Percentiles rank a stretch among this genome's conserved stretches.
These are phyloP conservation scores for Gymnobelideus leadbeateri DNA, from an alignment of 2,113 vertebrate species.

Conservation along the genomic window DNA sequence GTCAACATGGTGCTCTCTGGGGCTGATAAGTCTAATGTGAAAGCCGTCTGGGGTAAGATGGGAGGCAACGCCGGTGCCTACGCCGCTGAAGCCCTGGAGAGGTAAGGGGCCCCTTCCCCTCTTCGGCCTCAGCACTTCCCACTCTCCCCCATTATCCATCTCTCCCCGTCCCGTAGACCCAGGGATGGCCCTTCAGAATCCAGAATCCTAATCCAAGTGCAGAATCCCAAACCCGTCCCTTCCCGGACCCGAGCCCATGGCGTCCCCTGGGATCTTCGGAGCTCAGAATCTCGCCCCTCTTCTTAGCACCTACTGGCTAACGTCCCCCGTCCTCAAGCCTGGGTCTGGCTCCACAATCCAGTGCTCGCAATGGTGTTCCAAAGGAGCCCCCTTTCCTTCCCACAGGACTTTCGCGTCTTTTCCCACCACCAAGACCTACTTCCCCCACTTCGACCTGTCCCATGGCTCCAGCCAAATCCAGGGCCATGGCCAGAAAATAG, in stretches of 20 bases:
- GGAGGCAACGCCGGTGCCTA: not conserved
- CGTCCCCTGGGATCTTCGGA: not conserved
- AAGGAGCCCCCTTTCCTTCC: constrained; percentile 83
- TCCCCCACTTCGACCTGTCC: constrained; percentile 12
- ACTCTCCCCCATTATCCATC: fast-evolving
- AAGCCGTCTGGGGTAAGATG: constrained; percentile 78
- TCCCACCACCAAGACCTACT: not conserved
- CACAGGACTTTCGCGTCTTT: not conserved
- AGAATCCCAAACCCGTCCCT: not conserved
- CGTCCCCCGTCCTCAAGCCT: not conserved
- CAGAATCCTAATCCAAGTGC: not conserved
- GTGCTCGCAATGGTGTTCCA: constrained; percentile 62
- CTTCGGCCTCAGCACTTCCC: fast-evolving
- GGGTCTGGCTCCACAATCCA: not conserved
- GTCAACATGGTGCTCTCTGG: constrained; percentile 85
- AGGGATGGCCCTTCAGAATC: not conserved
- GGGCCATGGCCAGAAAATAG: constrained; percentile 85
- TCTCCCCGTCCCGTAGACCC: not conserved
- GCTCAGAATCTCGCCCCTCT: not conserved
- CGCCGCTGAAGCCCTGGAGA: constrained; percentile 84
- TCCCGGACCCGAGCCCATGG: not conserved
- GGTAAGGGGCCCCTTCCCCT: constrained; percentile 77
- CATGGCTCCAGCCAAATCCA: constrained; percentile 75
- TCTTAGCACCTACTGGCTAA: fast-evolving
- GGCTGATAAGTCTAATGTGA: constrained; percentile 84